Base-by-base conservation (phyloP, 2,113 vertebrate genomes). In the Eptesicus fuscus region DNA sequence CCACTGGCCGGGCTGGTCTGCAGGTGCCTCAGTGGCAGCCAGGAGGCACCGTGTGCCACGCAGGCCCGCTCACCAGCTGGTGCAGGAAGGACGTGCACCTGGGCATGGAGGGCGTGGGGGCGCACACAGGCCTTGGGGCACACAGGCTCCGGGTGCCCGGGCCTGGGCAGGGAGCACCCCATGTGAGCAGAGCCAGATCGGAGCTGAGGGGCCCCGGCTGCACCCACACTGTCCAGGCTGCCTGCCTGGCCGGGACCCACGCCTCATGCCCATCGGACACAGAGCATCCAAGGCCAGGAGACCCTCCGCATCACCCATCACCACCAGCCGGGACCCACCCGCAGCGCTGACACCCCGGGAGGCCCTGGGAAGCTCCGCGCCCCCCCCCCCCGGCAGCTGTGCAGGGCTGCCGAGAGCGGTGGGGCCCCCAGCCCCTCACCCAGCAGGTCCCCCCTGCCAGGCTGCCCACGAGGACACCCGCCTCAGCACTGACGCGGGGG, bases 81-180 rank as follows among this genome's bases (percentile, higher is more conserved):
- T 56, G 53, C 53, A 23, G 53, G 53, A 8, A 56, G 53, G 20
- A 56, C 8, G 5, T 23, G 59, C 59, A 25, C 59, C 59, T 61
- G 59, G 59, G 0, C 5, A 1, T 13, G 53, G 30, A 49, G 70
- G 28, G 28, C 70, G 12, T 0, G 3, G 0, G 1, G 59, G 51
- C 40, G 20, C 53, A 20, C 18, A 3, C 20, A 3, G 16, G 23
- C 16, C 23, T 28, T 7, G 0, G 11, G 23, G 4, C 3, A 1
- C 13, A 23, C 5, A 18, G 25, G 13, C 25, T 30, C 42, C 2
- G 28, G 37, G 37, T 30, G 69, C 69, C 84, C 11, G 7, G 37
- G 17, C 22, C 59, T 61, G 25, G 32, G 37, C 47, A 25, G 47
- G 51, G 40, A 1, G 28, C 4, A 2, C 0, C 7, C 9, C 3